These are phyloP conservation scores for Tenthredo distinguenda DNA, from an alignment of 2,888 invertebrate genomes.

Conservation along the genomic window DNA sequence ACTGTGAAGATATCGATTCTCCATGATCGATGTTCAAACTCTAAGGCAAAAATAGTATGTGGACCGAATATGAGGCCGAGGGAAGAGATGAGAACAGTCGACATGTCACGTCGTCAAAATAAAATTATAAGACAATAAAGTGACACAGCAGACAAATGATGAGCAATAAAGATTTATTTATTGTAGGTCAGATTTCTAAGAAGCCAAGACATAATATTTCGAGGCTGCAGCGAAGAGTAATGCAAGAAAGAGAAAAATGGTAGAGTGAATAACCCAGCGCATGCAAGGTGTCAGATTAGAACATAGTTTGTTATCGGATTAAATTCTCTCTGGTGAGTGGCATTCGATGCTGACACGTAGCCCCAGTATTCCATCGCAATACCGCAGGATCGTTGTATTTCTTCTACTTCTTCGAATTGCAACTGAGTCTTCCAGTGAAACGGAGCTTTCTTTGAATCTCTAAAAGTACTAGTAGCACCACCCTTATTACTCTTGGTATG, in stretches of 20 bases:
- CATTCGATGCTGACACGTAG: neutral
- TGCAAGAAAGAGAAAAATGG: neutral
- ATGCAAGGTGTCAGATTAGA: neutral
- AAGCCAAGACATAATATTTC: too few species aligned
- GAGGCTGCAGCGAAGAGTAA: too few species aligned
- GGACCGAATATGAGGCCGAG: too few species aligned
- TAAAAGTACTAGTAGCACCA: neutral
- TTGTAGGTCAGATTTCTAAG: too few species aligned
- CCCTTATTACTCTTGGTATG: slow-evolving; percentile 85
- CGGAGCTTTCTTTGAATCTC: neutral
- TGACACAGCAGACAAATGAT: too few species aligned
- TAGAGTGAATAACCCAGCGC: neutral
- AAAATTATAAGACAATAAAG: too few species aligned
- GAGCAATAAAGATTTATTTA: too few species aligned
- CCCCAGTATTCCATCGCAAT: neutral
- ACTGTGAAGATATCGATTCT: too few species aligned
- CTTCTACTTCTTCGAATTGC: neutral
- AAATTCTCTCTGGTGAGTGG: neutral
- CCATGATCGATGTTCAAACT: too few species aligned
- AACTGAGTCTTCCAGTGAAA: neutral
- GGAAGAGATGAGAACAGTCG: too few species aligned
- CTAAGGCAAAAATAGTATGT: too few species aligned
- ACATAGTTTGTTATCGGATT: neutral
- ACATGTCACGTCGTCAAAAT: too few species aligned
- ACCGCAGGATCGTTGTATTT: neutral